A percentile compares a stretch with the other conserved stretches of the same genome.
Conservation (phyloP, 2,888 invertebrate species). For the Brachycybe producta region DNA sequence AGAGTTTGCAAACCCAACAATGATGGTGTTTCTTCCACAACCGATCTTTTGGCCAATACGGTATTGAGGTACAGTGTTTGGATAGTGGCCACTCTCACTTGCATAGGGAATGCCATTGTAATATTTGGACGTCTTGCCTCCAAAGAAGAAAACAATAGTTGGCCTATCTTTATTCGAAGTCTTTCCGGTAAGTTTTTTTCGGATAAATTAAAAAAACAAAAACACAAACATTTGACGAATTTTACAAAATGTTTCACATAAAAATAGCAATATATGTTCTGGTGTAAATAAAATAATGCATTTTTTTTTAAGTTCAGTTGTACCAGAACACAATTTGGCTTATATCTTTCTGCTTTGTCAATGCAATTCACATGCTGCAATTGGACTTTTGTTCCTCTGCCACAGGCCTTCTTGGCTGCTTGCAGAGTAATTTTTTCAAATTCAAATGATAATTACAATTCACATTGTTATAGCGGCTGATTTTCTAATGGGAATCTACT, state of each 20-base stretch:
- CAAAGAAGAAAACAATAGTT: constrained; percentile 47
- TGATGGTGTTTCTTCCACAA: constrained; percentile 50
- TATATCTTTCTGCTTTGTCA: neutral
- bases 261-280: no score
- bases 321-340: neutral
- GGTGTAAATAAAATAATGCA: no score
- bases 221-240: neutral
- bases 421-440: no score
- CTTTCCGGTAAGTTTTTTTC: constrained; percentile 46
- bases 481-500: constrained; percentile 53
- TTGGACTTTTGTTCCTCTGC: no score
- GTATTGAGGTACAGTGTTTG: constrained; percentile 47
- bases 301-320: no score
- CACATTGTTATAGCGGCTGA: constrained; percentile 42
- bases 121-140: constrained; percentile 43
- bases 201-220: neutral
- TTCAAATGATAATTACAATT: neutral
- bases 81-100: constrained; percentile 47
- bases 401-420: no score
- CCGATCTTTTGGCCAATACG: constrained; percentile 45
- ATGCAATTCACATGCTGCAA: no score
- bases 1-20: constrained; percentile 45
- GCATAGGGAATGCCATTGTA: constrained; percentile 49
- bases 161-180: constrained; percentile 50
- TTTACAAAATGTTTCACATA: no score